Evolutionary conservation across 2,888 invertebrate species (phyloP), one percentile per base, ranked within the genome.

Genomic region (Eumacrocentrus americanus): DNA sequence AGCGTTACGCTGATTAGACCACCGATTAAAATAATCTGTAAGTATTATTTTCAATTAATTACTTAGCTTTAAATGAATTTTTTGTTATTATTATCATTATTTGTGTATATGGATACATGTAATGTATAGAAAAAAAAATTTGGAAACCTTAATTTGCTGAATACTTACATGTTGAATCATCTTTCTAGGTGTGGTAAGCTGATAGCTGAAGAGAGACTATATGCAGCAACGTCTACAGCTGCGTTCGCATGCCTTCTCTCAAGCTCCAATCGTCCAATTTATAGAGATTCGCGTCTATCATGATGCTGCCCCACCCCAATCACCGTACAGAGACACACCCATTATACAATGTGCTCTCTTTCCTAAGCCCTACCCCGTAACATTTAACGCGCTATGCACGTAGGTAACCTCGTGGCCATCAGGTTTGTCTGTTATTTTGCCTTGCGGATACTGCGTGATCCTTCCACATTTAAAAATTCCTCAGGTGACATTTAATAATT

Each of bases 311-410:
- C 63, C 64, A 56, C 63, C 57, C 55, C 63, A 57, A 62, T 59
- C 63, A 58, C 44, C 12, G 18, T 23, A 50, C 35, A 14, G 57
- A 50, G 67, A 67, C 78, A 78, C 78, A 78, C 78, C 78, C 78
- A 78, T 68, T 73, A 72, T 75, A 76, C 55, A 56, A 55, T 60
- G 74, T 77, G 78, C 75, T 78, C 76, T 74, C 71, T 67, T 77
- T 77, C 55, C 64, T 67, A 61, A 68, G 71, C 74, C 74, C 70
- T 72, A 71, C 75, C 75, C 70, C 70, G 72, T 75, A 74, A 76
- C 73, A 74, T 76, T 75, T 65, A 64, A 64, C 65, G 63, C 62
- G 56, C 61, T 52, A 57, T 55, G 48, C 48, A 61, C 53, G 57
- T 61, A 60, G 60, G 55, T 60, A 52, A 60, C 57, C 53, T 62